phyloP scores from a whole-genome alignment of 2,797 vertebrate species.

The Gadopsis bispinosus region DNA sequence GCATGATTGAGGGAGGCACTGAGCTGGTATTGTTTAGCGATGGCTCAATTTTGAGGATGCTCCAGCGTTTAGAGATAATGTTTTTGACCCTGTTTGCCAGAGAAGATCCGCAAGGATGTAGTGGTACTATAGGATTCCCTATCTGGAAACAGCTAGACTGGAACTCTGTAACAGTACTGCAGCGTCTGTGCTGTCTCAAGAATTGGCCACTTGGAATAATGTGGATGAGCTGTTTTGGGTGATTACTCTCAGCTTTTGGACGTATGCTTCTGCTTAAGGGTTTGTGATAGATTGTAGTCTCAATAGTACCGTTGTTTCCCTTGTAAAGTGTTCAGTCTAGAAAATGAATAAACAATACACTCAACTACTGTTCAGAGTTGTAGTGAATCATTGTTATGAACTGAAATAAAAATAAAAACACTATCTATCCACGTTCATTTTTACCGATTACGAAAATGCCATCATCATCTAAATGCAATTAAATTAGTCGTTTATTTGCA shows the following conservation, averaged over 20 bases:
- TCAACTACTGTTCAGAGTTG: background rate
- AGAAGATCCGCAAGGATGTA: background rate
- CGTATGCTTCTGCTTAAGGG: background rate
- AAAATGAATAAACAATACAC: background rate
- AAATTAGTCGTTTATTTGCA: background rate
- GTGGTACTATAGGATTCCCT: background rate
- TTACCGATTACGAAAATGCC: background rate
- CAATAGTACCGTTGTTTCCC: background rate
- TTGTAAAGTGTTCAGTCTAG: background rate
- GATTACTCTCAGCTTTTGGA: background rate
- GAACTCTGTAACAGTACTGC: background rate
- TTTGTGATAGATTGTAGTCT: background rate
- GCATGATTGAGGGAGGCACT: background rate
- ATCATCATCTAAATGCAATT: conserved; percentile 1
- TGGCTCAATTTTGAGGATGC: background rate
- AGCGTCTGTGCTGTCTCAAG: background rate
- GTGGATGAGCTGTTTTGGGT: conserved; percentile 17
- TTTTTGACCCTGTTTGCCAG: background rate
- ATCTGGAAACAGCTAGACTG: background rate
- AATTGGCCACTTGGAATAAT: background rate
- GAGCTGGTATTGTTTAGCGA: background rate
- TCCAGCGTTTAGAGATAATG: background rate
- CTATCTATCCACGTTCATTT: background rate
- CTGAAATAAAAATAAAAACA: background rate
- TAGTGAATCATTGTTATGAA: background rate